Conservation (phyloP, 1,140 invertebrate species). For the Hirudo medicinalis region DNA sequence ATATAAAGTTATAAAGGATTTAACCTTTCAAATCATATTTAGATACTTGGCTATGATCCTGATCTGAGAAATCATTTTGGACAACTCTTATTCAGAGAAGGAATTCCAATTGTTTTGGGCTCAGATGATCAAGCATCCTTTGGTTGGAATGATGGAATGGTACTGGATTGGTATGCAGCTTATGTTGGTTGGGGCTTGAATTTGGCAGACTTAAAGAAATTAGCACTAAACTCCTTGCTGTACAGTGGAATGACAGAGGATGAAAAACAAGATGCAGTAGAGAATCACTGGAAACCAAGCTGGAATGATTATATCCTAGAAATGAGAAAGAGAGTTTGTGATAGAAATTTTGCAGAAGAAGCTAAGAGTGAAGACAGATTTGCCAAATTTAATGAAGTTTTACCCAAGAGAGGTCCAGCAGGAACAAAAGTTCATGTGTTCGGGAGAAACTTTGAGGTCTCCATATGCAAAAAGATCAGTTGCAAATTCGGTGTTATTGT, state of each 20-base stretch:
- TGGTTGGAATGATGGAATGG: conserved; percentile 28
- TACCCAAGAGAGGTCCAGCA: conserved; percentile 12
- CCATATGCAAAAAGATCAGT: conserved; percentile 24
- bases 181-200: conserved; percentile 29
- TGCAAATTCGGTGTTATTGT: conserved; percentile 26
- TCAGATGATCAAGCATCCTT: conserved; percentile 28
- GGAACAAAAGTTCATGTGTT: conserved; percentile 24
- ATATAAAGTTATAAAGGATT: neutral
- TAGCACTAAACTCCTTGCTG: conserved; percentile 27
- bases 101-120: conserved; percentile 29
- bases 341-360: neutral
- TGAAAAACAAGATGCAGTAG: conserved; percentile 24
- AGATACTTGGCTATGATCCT: conserved; percentile 27
- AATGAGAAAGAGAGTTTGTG: conserved; percentile 25
- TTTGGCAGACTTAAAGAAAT: conserved; percentile 27
- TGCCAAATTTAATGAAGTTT: conserved; percentile 20
- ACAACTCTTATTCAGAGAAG: conserved; percentile 26
- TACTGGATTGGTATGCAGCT: conserved; percentile 30
- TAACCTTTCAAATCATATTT: neutral
- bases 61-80: conserved; percentile 30
- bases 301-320: conserved; percentile 25
- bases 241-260: conserved; percentile 25
- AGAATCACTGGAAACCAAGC: conserved; percentile 25
- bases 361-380: conserved; percentile 11
- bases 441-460: conserved; percentile 24